Percentiles rank a stretch among this genome's conserved stretches.
These are phyloP conservation scores for Drosophila pseudotakahashii DNA, from an alignment of 2,888 invertebrate species.

Conservation along the genomic window DNA sequence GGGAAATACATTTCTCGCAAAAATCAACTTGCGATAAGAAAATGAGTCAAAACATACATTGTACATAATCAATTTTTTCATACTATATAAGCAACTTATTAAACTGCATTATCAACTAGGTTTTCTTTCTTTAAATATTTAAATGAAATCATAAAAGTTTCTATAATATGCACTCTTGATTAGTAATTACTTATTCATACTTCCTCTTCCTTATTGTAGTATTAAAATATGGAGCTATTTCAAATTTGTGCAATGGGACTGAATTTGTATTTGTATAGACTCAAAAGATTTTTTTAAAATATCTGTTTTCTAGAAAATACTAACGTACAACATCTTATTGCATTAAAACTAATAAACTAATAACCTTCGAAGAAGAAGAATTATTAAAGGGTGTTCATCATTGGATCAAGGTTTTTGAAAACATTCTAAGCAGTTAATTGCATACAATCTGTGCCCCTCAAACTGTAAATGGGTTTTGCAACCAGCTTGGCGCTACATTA, in stretches of 20 bases:
- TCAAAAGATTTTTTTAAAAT: too few relatives aligned
- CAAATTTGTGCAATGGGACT: too few relatives aligned
- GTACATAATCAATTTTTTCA: not conserved
- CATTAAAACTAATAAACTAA: too few relatives aligned
- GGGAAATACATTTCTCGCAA: not conserved
- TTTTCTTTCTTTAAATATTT: constrained; percentile 5
- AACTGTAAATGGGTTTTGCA: constrained; percentile 50
- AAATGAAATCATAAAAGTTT: constrained; percentile 2
- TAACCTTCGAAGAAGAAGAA: too few relatives aligned
- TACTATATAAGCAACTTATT: constrained; percentile 3
- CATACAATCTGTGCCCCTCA: constrained; percentile 17
- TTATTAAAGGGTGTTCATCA: constrained; percentile 11
- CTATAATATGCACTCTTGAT: not conserved
- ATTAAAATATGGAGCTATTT: too few relatives aligned
- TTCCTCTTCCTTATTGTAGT: not conserved
- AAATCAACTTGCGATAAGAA: constrained; percentile 3
- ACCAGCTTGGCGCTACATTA: constrained; percentile 46
- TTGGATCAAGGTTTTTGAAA: not conserved
- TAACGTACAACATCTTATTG: too few relatives aligned
- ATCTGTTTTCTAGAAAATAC: too few relatives aligned
- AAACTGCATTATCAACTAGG: constrained; percentile 1
- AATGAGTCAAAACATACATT: constrained; percentile 14
- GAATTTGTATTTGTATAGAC: not conserved
- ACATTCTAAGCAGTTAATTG: constrained; percentile 1
- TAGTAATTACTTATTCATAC: not conserved